A percentile compares a stretch with the other conserved stretches of the same genome.
phyloP scores from a whole-genome alignment of 2,113 vertebrate genomes.

The Cnemophilus loriae region DNA sequence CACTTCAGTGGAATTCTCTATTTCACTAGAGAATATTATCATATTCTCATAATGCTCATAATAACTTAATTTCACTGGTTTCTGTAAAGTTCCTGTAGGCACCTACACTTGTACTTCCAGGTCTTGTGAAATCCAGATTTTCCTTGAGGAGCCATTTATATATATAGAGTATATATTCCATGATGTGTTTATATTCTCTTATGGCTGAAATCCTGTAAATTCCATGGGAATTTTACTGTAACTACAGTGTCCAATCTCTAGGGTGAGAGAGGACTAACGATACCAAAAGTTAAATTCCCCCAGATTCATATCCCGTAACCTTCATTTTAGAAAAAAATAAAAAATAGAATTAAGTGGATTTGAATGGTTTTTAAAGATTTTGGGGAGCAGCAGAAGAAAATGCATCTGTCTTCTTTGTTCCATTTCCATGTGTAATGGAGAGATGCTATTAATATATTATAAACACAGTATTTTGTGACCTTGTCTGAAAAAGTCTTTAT shows the following conservation, averaged over 20 bases:
- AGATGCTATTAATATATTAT: neutral
- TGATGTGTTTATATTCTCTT: neutral
- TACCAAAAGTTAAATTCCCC: neutral
- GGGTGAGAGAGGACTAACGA: neutral
- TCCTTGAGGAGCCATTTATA: neutral
- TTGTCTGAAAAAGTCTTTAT: neutral
- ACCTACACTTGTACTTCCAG: neutral
- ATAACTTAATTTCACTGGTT: neutral
- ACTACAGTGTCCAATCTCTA: neutral
- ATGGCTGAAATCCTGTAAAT: neutral
- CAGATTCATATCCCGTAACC: neutral
- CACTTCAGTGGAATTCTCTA: neutral
- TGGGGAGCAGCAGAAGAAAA: neutral
- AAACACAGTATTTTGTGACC: neutral
- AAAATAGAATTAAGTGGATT: neutral
- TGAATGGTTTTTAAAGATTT: neutral
- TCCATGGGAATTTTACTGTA: neutral
- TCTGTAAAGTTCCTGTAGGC: neutral
- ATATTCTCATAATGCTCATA: neutral
- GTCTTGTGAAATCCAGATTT: neutral
- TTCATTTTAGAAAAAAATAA: neutral
- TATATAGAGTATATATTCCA: neutral
- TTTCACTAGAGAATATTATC: neutral
- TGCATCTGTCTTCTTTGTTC: neutral
- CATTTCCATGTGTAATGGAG: neutral